Evolutionary conservation across 2,113 vertebrate genomes (phyloP), one percentile per base, ranked within the genome.

Genomic region (Numida meleagris): DNA sequence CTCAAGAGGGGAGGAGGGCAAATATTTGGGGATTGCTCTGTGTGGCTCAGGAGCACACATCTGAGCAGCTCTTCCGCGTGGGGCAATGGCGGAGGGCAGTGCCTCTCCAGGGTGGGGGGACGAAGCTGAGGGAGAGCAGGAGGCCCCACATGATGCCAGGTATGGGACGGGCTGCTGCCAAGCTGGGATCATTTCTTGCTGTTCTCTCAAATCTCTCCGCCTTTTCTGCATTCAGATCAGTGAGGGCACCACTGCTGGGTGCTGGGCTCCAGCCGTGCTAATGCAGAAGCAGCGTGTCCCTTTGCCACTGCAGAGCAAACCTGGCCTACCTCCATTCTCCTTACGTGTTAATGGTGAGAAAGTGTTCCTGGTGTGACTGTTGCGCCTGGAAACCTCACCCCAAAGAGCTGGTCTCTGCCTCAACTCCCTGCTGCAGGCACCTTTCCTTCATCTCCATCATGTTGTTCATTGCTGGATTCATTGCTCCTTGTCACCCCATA

Each of bases 51-150:
- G 82, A 70, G 16, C 34, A 83, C 67, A 67, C 59, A 27, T 51
- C 55, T 17, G 31, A 55, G 73, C 93, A 36, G 57, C 45, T 87
- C 21, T 84, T 6, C 77, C 55, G 8, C 0, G 1, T 0, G 57
- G 45, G 40, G 6, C 7, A n/a, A 21, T 6, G 1, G 6, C 1
- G 4, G 79, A 38, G 29, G 63, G 31, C 1, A 1, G 24, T 85
- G 55, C 17, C 29, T 38, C 74, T 36, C 21, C 82, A 20, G 55
- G 3, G n/a, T n/a, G 14, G 48, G 62, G 25, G 65, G 25, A 53
- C 16, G 51, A 53, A 53, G 38, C 66, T 42, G 78, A 33, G 0
- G 4, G 61, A 83, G 27, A 51, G 62, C 33, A 33, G 4, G 3
- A 51, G 55, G 16, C 20, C 15, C n/a, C 20, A 55, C 25, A 17